Evolutionary conservation across 37 sponge, comb jelly and placozoan genomes (phyloP).

Genomic region (Corticium candelabrum): DNA sequence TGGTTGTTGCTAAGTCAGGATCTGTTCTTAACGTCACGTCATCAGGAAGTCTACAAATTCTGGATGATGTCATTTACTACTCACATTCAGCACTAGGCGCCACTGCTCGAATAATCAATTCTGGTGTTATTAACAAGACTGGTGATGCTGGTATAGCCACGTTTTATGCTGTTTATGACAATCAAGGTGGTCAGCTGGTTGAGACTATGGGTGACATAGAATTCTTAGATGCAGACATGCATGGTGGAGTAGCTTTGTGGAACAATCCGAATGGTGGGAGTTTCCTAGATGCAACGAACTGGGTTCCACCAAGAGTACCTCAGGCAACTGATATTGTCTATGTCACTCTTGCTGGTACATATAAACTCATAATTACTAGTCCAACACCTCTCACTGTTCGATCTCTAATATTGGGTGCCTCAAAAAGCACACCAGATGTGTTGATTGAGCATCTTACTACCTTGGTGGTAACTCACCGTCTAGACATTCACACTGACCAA

Average conservation of each 20-base stretch:
- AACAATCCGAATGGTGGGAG: constrained; percentile 7
- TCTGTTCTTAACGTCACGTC: neutral
- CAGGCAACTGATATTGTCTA: neutral
- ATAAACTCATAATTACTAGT: neutral
- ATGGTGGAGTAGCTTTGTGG: neutral
- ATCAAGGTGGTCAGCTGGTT: neutral
- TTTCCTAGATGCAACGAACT: neutral
- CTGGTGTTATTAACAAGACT: constrained; percentile 5
- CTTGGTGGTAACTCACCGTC: neutral
- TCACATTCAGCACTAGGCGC: neutral
- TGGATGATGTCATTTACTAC: neutral
- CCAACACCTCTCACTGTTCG: neutral
- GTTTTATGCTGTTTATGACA: neutral
- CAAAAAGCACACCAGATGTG: neutral
- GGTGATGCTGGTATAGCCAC: neutral
- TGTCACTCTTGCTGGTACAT: neutral
- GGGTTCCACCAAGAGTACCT: neutral
- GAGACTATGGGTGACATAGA: neutral
- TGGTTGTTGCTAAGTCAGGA: neutral
- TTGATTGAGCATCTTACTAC: neutral
- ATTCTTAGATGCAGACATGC: neutral
- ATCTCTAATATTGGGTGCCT: neutral
- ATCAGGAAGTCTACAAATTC: neutral
- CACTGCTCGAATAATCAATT: neutral
- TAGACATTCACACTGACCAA: neutral